Percentiles rank a stretch among this genome's conserved stretches.
Conservation (phyloP, 2,797 vertebrate genomes). For the Menidia menidia region DNA sequence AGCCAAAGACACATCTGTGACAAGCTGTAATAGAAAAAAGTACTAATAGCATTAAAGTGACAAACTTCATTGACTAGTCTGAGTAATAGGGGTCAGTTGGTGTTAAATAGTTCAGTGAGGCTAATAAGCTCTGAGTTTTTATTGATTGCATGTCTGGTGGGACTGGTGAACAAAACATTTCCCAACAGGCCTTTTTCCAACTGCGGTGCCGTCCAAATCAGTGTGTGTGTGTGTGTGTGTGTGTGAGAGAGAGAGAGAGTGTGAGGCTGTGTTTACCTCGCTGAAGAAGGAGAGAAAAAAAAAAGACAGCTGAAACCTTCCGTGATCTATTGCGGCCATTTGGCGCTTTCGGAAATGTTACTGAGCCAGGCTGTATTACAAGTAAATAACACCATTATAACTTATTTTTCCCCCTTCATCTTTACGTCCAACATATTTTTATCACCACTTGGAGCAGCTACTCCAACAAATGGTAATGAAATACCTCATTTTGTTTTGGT, state of each 20-base stretch:
- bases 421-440: slow-evolving; percentile 29
- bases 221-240: slow-evolving; percentile 8
- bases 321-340: slow-evolving; percentile 20
- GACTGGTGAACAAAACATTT: slow-evolving; percentile 78
- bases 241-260: no score
- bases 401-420: slow-evolving; percentile 10
- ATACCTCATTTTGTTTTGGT: slow-evolving; percentile 60
- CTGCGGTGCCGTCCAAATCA: slow-evolving; percentile 26
- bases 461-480: slow-evolving; percentile 47
- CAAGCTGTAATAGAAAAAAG: slow-evolving; percentile 74
- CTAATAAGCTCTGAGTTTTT: slow-evolving; percentile 80
- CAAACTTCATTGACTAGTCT: slow-evolving; percentile 79
- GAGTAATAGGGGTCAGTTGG: slow-evolving; percentile 76
- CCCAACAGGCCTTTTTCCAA: slow-evolving; percentile 62
- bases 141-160: slow-evolving; percentile 80
- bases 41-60: slow-evolving; percentile 82
- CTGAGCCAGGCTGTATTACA: slow-evolving; percentile 20
- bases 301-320: slow-evolving; percentile 16
- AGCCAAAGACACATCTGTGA: slow-evolving; percentile 67
- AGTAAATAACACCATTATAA: slow-evolving; percentile 24
- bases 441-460: slow-evolving; percentile 32
- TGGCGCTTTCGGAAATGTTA: slow-evolving; percentile 12
- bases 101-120: slow-evolving; percentile 83
- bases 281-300: slow-evolving; percentile 23
- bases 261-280: slow-evolving; percentile 22